A percentile compares a stretch with the other conserved stretches of the same genome.
Conservation (phyloP, 2,888 invertebrate species). For the Mimumesa dahlbomi region DNA sequence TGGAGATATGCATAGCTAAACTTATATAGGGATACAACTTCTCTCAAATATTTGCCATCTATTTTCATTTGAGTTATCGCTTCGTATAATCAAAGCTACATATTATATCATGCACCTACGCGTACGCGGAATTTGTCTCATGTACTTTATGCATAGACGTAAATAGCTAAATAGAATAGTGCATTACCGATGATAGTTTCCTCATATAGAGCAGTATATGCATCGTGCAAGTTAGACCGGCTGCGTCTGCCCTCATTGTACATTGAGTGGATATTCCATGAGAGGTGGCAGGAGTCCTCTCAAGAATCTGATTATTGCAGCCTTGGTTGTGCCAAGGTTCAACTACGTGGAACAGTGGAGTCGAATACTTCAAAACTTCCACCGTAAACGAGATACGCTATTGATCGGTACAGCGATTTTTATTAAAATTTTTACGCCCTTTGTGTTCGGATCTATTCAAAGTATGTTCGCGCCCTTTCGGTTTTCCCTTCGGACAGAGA, state of each 20-base stretch:
- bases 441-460: neutral
- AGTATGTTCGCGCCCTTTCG: too few species aligned
- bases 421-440: conserved; percentile 67
- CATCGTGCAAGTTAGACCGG: neutral
- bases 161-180: neutral
- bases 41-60: conserved; percentile 5
- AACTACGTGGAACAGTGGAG: conserved; percentile 26
- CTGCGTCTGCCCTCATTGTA: conserved; percentile 8
- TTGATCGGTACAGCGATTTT: conserved; percentile 48
- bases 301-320: conserved; percentile 76
- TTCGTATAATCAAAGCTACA: neutral
- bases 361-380: conserved; percentile 70
- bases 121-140: neutral
- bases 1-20: too few species aligned
- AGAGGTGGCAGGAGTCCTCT: conserved; percentile 52
- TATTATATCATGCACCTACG: neutral
- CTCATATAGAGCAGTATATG: conserved; percentile 1
- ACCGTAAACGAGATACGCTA: conserved; percentile 42
- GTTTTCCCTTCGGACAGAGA: too few species aligned
- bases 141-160: neutral
- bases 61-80: neutral
- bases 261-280: conserved; percentile 29
- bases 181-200: neutral
- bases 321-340: conserved; percentile 67
- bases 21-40: too few species aligned